Conservation (phyloP, 1,140 invertebrate species). For the Cephus cinctus region DNA sequence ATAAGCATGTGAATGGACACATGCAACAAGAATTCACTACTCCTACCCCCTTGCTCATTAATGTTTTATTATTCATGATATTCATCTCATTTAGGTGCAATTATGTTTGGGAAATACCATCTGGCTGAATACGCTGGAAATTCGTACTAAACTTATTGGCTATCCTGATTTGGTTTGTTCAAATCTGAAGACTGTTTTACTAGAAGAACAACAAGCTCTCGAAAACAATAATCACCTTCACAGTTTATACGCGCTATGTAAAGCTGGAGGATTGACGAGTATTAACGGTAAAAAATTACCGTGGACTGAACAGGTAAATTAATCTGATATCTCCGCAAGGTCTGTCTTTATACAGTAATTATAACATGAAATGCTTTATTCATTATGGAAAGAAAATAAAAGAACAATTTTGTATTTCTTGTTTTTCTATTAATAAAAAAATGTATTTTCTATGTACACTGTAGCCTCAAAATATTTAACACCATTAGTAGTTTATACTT, state of each 20-base stretch:
- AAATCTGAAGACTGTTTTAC: conserved; percentile 30
- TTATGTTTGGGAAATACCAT: conserved; percentile 28
- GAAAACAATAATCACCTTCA: conserved; percentile 34
- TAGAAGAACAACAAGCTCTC: conserved; percentile 28
- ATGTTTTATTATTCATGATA: not conserved
- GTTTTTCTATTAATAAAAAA: not conserved
- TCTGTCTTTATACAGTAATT: not conserved
- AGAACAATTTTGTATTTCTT: not conserved
- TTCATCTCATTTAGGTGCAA: not conserved
- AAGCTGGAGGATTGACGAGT: conserved; percentile 15
- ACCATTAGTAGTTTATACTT: not conserved
- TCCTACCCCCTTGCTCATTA: too few relatives aligned
- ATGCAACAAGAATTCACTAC: too few relatives aligned
- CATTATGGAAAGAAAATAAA: not conserved
- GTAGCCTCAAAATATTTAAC: not conserved
- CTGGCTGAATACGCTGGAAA: conserved; percentile 44
- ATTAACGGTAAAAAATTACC: conserved; percentile 15
- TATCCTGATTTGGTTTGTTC: conserved; percentile 28
- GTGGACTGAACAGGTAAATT: not conserved
- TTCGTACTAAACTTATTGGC: conserved; percentile 34
- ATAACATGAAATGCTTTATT: not conserved
- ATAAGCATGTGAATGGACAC: too few relatives aligned
- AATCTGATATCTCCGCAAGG: not conserved
- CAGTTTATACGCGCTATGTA: conserved; percentile 19
- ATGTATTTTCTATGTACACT: not conserved